phyloP scores from a whole-genome alignment of 2,113 vertebrate species.

The Monopterus albus region DNA sequence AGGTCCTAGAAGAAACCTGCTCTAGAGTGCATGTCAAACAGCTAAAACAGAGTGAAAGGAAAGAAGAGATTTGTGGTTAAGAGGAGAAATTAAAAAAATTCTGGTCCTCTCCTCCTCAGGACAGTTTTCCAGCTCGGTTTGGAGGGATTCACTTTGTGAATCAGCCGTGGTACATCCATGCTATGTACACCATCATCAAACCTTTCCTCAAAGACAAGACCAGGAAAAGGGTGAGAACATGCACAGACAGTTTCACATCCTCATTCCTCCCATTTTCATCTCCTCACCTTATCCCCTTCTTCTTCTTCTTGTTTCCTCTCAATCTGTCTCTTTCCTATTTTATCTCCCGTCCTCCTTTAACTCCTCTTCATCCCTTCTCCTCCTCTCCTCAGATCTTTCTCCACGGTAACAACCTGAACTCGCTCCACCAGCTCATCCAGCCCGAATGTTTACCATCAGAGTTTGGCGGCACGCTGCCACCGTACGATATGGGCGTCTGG shows the following conservation, averaged over 20 bases:
- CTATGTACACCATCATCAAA: slow-evolving; percentile 96
- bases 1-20: too few relatives aligned
- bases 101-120: slow-evolving; percentile 76
- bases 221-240: slow-evolving; percentile 91
- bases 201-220: slow-evolving; percentile 99
- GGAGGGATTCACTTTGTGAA: slow-evolving; percentile 99
- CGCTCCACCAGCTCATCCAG: slow-evolving; percentile 94
- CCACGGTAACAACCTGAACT: slow-evolving; percentile 98
- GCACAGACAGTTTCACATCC: too few relatives aligned
- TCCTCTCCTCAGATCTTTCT: slow-evolving; percentile 91
- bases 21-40: too few relatives aligned
- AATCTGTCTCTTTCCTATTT: not conserved
- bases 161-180: slow-evolving; percentile 98
- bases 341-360: too few relatives aligned
- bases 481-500: slow-evolving; percentile 98
- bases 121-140: slow-evolving; percentile 97
- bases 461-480: slow-evolving; percentile 95
- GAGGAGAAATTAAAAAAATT: too few relatives aligned
- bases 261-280: not conserved
- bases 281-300: not conserved
- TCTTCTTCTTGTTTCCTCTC: not conserved
- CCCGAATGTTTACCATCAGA: slow-evolving; percentile 97
- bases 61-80: too few relatives aligned
- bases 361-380: not conserved
- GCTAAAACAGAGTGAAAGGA: too few relatives aligned